Conservation (phyloP, 1,140 invertebrate species). For the Chionoecetes opilio region DNA sequence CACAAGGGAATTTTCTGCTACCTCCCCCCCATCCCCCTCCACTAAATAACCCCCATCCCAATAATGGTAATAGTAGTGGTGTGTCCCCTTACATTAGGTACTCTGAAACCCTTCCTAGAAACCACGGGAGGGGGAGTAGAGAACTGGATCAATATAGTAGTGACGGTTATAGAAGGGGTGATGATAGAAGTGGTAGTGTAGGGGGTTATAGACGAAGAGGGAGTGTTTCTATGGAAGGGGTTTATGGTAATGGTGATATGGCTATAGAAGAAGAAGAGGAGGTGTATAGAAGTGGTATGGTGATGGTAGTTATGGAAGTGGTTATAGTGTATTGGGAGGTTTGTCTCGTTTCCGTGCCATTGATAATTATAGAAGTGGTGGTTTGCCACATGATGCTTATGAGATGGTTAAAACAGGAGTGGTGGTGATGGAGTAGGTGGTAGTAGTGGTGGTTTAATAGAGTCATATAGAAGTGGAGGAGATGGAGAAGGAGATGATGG, state of each 20-base stretch:
- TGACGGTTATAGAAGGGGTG: slow-evolving; percentile 16
- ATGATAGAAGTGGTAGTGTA: not conserved
- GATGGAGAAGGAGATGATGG: slow-evolving; percentile 45
- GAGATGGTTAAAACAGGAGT: not conserved
- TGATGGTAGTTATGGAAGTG: slow-evolving; percentile 42
- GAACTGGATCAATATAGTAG: slow-evolving; percentile 57
- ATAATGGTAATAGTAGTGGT: not conserved
- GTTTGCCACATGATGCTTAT: not conserved
- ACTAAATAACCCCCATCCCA: not conserved
- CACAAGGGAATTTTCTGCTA: not conserved
- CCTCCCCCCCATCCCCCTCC: not conserved
- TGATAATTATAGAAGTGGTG: not conserved
- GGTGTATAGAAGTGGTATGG: slow-evolving; percentile 1
- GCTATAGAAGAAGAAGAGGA: not conserved
- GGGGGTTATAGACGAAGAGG: not conserved
- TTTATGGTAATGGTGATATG: not conserved
- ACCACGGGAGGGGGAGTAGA: slow-evolving; percentile 54
- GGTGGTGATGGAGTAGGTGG: not conserved
- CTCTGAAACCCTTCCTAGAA: slow-evolving; percentile 64
- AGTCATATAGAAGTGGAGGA: not conserved
- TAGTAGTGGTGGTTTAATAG: not conserved
- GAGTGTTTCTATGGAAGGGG: not conserved
- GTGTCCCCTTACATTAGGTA: not conserved
- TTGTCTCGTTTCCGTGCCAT: not conserved
- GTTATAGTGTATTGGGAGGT: not conserved